These are phyloP conservation scores for Chrysodeixis includens DNA, from an alignment of 2,888 invertebrate genomes.

Conservation along the genomic window DNA sequence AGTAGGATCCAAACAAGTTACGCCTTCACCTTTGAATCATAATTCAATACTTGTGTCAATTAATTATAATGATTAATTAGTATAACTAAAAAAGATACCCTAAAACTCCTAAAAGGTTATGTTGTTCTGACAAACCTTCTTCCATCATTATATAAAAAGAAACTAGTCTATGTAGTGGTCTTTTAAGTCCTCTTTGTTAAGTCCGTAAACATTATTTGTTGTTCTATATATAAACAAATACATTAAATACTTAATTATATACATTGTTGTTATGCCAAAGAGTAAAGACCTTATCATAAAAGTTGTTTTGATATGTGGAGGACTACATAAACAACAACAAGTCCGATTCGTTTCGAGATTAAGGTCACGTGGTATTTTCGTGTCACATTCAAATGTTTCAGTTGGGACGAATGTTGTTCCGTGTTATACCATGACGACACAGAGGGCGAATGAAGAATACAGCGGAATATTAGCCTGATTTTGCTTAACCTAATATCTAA, in stretches of 20 bases:
- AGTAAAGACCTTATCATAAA: slow-evolving; percentile 6
- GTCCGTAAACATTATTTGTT: not conserved
- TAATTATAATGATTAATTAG: too few species aligned
- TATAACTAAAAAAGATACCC: too few species aligned
- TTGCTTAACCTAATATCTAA: not conserved
- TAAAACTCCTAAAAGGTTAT: too few species aligned
- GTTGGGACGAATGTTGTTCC: not conserved
- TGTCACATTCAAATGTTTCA: slow-evolving; percentile 4
- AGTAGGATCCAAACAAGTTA: too few species aligned
- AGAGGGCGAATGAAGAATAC: not conserved
- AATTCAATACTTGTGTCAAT: too few species aligned
- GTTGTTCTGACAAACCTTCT: too few species aligned
- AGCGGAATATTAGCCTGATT: not conserved
- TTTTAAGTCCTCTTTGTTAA: not conserved
- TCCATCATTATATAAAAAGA: too few species aligned
- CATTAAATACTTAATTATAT: not conserved
- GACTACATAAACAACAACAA: slow-evolving; percentile 6
- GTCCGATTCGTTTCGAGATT: slow-evolving; percentile 2
- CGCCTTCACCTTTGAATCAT: too few species aligned
- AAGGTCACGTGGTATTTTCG: slow-evolving; percentile 6
- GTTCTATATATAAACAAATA: not conserved
- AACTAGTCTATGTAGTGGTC: not conserved
- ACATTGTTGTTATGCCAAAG: slow-evolving; percentile 9
- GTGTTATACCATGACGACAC: slow-evolving; percentile 3
- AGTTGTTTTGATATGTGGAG: slow-evolving; percentile 3